Conservation (phyloP, 2,797 vertebrate genomes). For the Takifugu rubripes region DNA sequence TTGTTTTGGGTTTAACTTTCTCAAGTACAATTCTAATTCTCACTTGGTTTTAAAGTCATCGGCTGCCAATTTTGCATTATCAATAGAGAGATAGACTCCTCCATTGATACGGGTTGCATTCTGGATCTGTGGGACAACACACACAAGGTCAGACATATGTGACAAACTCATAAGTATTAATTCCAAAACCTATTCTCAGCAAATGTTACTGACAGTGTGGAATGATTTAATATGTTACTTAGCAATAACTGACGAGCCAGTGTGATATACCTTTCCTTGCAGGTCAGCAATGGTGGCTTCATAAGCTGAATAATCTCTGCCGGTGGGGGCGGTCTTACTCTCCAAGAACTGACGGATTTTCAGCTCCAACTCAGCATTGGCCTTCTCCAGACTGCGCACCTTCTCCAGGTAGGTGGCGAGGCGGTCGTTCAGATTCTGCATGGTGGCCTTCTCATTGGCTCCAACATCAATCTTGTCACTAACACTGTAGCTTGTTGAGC, state of each 20-base stretch:
- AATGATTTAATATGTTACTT: conserved; percentile 3
- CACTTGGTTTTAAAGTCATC: conserved; percentile 90
- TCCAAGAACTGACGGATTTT: conserved; percentile 86
- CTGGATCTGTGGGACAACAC: conserved; percentile 73
- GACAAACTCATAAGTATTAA: too few relatives aligned
- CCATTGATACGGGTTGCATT: conserved; percentile 72
- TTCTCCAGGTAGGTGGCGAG: conserved; percentile 74
- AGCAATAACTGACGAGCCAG: not conserved
- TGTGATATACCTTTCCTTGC: conserved; percentile 58
- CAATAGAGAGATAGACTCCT: conserved; percentile 77
- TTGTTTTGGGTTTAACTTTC: not conserved
- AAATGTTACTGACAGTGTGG: not conserved
- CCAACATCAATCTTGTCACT: conserved; percentile 10
- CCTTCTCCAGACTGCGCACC: conserved; percentile 72
- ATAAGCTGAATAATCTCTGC: conserved; percentile 80
- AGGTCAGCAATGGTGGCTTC: conserved; percentile 79
- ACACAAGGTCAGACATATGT: not conserved
- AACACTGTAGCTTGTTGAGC: conserved; percentile 2
- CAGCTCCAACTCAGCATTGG: conserved; percentile 75
- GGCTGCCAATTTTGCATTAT: conserved; percentile 86
- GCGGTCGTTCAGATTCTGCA: conserved; percentile 82
- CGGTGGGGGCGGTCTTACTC: conserved; percentile 64
- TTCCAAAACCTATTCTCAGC: too few relatives aligned
- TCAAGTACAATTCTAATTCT: conserved; percentile 22
- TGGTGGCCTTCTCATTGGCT: conserved; percentile 75